Evolutionary conservation across 1,140 invertebrate genomes (phyloP).

Genomic region (Drosophila oshimai): DNA sequence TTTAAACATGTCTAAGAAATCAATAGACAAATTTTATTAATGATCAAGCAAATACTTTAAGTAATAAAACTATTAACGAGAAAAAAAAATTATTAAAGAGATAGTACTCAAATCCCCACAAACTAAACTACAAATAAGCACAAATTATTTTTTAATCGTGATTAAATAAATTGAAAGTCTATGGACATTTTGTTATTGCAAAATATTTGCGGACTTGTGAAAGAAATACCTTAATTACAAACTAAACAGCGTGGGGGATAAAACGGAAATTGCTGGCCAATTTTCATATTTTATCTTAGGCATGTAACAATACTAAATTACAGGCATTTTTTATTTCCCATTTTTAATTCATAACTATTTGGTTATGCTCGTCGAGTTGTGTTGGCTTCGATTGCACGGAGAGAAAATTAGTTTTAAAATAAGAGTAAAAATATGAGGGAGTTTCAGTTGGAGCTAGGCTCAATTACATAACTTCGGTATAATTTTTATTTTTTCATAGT

Average conservation of each 20-base stretch:
- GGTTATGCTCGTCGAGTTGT: slow-evolving; percentile 12
- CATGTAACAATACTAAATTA: slow-evolving; percentile 34
- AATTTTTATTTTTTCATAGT: not conserved
- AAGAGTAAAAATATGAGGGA: too few relatives aligned
- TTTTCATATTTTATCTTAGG: slow-evolving; percentile 20
- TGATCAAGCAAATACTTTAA: too few relatives aligned
- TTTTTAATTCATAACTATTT: slow-evolving; percentile 24
- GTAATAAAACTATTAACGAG: too few relatives aligned
- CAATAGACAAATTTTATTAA: too few relatives aligned
- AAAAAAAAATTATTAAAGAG: too few relatives aligned
- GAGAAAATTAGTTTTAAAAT: not conserved
- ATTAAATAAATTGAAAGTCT: not conserved
- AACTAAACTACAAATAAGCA: too few relatives aligned
- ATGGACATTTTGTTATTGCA: not conserved
- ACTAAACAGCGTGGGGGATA: not conserved
- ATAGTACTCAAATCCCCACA: too few relatives aligned
- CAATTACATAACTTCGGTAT: too few relatives aligned
- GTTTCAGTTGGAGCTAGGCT: too few relatives aligned
- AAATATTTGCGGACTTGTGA: not conserved
- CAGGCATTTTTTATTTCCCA: slow-evolving; percentile 1
- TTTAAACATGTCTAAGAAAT: too few relatives aligned
- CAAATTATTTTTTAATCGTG: not conserved
- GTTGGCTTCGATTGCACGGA: slow-evolving; percentile 3
- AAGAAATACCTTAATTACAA: slow-evolving; percentile 2
- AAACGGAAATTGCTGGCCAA: slow-evolving; percentile 22